These are phyloP conservation scores for Phodopus roborovskii DNA, from an alignment of 2,113 vertebrate genomes.

Conservation along the genomic window DNA sequence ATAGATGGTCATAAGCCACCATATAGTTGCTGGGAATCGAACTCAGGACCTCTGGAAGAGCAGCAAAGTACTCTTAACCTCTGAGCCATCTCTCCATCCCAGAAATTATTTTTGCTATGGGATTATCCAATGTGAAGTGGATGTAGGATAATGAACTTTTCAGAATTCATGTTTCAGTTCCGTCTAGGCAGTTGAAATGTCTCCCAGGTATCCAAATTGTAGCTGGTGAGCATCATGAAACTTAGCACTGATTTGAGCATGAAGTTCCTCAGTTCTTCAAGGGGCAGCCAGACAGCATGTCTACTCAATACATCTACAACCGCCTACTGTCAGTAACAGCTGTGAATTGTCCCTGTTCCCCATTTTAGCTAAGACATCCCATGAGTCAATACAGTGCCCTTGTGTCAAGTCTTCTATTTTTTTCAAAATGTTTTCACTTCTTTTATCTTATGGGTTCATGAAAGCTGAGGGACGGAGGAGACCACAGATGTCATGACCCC, in stretches of 20 bases:
- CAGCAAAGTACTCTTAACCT: too few species aligned
- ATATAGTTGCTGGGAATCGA: too few species aligned
- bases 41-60: too few species aligned
- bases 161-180: too few species aligned
- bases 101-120: background rate
- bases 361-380: background rate
- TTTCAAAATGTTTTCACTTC: slow-evolving; percentile 25
- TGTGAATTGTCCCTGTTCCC: background rate
- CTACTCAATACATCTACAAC: background rate
- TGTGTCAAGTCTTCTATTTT: background rate
- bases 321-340: background rate
- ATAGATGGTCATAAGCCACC: too few species aligned
- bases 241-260: too few species aligned
- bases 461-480: background rate
- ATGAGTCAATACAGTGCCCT: background rate
- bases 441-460: background rate
- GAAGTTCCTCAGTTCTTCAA: background rate
- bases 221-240: background rate
- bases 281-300: background rate
- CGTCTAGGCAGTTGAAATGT: background rate
- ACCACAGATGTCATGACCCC: background rate
- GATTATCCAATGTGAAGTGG: background rate
- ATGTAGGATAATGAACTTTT: background rate
- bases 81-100: too few species aligned
- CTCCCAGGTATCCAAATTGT: too few species aligned